Evolutionary conservation across 37 sponge, comb jelly and placozoan genomes (phyloP), one percentile per base, ranked within the genome.

Genomic region (Tethya wilhelma): DNA sequence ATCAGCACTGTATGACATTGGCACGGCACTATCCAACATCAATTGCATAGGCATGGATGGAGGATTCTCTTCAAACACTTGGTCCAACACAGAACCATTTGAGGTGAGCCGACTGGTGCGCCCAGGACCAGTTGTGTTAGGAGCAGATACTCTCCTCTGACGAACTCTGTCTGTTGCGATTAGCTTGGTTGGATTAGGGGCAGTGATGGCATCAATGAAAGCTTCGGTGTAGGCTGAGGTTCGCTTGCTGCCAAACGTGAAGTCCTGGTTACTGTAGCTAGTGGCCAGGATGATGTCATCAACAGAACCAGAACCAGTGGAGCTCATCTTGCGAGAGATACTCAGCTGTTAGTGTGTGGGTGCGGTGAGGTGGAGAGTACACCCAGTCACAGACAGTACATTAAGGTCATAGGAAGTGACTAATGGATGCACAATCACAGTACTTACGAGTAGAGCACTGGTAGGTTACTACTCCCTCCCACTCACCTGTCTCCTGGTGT

Each of bases 191-290:
- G 67, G 66, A 12, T 25, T 28, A 28, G 75, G 84, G 5, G 74
- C 33, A 7, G 69, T 82, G 22, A 88, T 63, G 3, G 71, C 62
- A 62, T 88, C 89, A 64, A 82, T 81, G 83, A 82, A 88, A n/a
- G 75, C 71, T 36, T 74, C 71, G 38, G 75, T 74, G 68, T 67
- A 75, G 74, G 67, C 64, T 32, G 84, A 44, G 49, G 19, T 65
- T 78, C 67, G 17, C 19, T 78, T 65, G 36, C 37, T 28, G 12
- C 46, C 49, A 17, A 8, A 7, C 4, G 42, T 0, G 14, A 2
- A 0, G 44, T 22, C 4, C 17, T 22, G 46, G 37, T 62, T 4
- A 20, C 44, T 20, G 59, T 9, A 22, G 4, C 34, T 60, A 56
- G 55, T 12, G 0, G 69, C 60, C 0, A 78, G 64, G 73, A 40